These are phyloP conservation scores for Gnatocerus cornutus DNA, from an alignment of 2,888 invertebrate genomes.

Conservation along the genomic window DNA sequence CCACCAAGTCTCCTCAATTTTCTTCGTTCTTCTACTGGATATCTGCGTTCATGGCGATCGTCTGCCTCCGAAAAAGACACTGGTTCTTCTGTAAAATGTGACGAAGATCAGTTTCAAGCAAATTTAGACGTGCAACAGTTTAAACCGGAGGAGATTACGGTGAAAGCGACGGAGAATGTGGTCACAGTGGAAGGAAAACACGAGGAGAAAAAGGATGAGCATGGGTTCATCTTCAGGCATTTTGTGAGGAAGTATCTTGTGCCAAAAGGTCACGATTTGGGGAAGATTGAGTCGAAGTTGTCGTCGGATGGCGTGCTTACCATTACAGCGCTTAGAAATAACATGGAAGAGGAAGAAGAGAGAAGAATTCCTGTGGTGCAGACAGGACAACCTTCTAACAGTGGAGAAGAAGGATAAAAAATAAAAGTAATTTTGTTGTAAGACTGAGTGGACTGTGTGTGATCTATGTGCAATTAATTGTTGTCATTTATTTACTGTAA, in stretches of 20 bases:
- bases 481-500: too few relatives aligned
- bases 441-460: too few relatives aligned
- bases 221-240: conserved; percentile 84
- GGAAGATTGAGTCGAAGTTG: conserved; percentile 65
- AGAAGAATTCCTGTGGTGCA: too few relatives aligned
- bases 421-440: too few relatives aligned
- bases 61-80: too few relatives aligned
- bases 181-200: conserved; percentile 87
- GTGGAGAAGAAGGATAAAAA: too few relatives aligned
- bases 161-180: conserved; percentile 80
- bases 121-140: conserved; percentile 70
- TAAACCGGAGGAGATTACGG: conserved; percentile 60
- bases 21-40: too few relatives aligned
- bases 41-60: too few relatives aligned
- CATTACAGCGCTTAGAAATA: conserved; percentile 77
- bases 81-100: conserved; percentile 69
- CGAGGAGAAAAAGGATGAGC: conserved; percentile 82
- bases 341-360: conserved; percentile 49
- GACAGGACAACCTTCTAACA: too few relatives aligned
- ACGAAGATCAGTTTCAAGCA: conserved; percentile 81
- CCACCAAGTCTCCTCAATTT: conserved; percentile 63
- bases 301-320: conserved; percentile 81
- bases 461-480: too few relatives aligned
- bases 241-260: conserved; percentile 83
- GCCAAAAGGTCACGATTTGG: conserved; percentile 83